Evolutionary conservation across 2,113 vertebrate species (phyloP), one percentile per base, ranked within the genome.

Genomic region (Tragelaphus strepsiceros): DNA sequence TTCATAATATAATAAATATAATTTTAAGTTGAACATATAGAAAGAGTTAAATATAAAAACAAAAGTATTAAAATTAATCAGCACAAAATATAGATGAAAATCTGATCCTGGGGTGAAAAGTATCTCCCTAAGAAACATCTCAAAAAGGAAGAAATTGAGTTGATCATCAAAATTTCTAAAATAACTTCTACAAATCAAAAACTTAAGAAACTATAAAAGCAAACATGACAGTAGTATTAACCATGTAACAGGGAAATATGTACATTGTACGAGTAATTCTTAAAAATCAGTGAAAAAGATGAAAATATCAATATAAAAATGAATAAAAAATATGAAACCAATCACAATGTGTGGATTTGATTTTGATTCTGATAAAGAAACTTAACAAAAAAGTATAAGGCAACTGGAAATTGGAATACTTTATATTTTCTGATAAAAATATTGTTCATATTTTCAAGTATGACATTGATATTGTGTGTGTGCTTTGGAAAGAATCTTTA

Each of bases 41-140:
- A 49, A 93, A 77, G 35, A 83, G 2, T 85, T 92, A 89, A 95
- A 91, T 91, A 13, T 39, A 94, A 89, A 96, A 90, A n/a, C 77
- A 84, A 71, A 96, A 16, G 14, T 77, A 77, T 85, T 92, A 53
- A 86, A 80, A 78, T 46, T 71, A 39, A 58, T 61, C 54, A 87
- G 49, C 11, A 35, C 56, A 62, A 84, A 92, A 35, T 32, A 67
- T 35, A 64, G 19, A 53, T 97, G 32, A 61, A 22, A 64, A 54
- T 82, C 49, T 64, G 26, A 58, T 94, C 82, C 1, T 43, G 2
- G 22, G 9, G 9, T 54, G 21, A 86, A 81, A 89, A 88, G 74
- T 6, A 0, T 83, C 17, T 92, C 77, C 39, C 32, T 46, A 82
- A 74, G 22, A 93, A 91, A 64, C 4, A 71, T 32, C 77, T 92